These are phyloP conservation scores for Theretra japonica DNA, from an alignment of 2,888 invertebrate species.

Conservation along the genomic window DNA sequence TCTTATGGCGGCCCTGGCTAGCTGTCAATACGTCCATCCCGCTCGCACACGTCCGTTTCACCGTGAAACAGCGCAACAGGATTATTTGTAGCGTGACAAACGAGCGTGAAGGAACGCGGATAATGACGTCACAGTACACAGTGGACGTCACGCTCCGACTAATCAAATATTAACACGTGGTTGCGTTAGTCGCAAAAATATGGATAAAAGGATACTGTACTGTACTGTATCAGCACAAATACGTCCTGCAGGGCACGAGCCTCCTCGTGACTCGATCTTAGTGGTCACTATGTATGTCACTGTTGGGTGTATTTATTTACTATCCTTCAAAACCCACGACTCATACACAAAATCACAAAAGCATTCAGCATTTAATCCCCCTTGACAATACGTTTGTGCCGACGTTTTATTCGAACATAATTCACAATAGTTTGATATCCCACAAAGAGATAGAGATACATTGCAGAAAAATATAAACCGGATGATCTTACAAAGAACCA, in stretches of 20 bases:
- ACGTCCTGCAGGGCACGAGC: too few species aligned
- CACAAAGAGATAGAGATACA: not conserved
- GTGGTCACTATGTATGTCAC: too few species aligned
- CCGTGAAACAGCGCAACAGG: constrained; percentile 13
- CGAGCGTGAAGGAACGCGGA: not conserved
- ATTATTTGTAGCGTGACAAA: constrained; percentile 22
- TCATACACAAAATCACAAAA: too few species aligned
- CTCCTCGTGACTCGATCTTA: too few species aligned
- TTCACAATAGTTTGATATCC: not conserved
- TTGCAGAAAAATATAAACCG: not conserved
- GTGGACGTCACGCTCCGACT: not conserved
- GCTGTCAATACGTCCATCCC: constrained; percentile 1
- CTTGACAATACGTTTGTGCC: too few species aligned
- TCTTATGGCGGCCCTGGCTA: not conserved
- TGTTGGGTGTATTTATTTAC: too few species aligned
- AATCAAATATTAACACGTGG: not conserved
- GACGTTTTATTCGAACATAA: too few species aligned
- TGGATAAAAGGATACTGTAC: too few species aligned
- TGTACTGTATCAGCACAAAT: too few species aligned
- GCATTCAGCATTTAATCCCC: too few species aligned
- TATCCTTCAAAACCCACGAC: too few species aligned
- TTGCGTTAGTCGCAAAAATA: not conserved
- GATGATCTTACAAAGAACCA: constrained; percentile 8
- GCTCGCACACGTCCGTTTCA: not conserved
- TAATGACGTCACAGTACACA: not conserved